A percentile compares a stretch with the other conserved stretches of the same genome.
These are phyloP conservation scores for Dicerorhinus sumatrensis DNA, from an alignment of 2,113 vertebrate genomes.

Conservation along the genomic window DNA sequence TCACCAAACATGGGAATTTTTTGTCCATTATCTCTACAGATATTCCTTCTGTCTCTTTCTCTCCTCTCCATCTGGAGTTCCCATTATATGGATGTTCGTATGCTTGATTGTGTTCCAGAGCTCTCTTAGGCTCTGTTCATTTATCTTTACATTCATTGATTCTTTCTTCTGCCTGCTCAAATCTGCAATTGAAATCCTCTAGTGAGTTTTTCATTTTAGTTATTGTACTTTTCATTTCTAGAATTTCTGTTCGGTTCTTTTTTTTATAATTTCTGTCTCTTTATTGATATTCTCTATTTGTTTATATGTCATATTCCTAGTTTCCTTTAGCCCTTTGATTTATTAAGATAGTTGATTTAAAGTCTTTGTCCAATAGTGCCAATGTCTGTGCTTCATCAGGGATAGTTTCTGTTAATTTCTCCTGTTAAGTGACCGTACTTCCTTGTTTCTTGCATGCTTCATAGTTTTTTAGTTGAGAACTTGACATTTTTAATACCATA, in stretches of 20 bases:
- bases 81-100: neutral
- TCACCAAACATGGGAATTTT: neutral
- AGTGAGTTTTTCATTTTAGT: neutral
- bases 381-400: neutral
- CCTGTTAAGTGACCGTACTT: neutral
- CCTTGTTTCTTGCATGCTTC: neutral
- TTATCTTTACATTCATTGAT: neutral
- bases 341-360: constrained; percentile 35
- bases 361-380: neutral
- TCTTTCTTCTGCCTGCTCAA: neutral
- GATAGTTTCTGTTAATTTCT: constrained; percentile 2
- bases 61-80: neutral
- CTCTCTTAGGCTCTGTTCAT: neutral
- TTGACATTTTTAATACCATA: neutral
- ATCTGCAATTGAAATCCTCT: neutral
- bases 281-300: neutral
- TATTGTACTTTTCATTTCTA: neutral
- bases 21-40: neutral
- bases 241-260: neutral
- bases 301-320: neutral
- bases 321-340: neutral
- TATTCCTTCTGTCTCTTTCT: neutral
- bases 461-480: neutral
- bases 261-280: neutral
- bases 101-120: neutral